Base-by-base conservation (phyloP, 2,113 vertebrate genomes). In the Eclectus roratus region DNA sequence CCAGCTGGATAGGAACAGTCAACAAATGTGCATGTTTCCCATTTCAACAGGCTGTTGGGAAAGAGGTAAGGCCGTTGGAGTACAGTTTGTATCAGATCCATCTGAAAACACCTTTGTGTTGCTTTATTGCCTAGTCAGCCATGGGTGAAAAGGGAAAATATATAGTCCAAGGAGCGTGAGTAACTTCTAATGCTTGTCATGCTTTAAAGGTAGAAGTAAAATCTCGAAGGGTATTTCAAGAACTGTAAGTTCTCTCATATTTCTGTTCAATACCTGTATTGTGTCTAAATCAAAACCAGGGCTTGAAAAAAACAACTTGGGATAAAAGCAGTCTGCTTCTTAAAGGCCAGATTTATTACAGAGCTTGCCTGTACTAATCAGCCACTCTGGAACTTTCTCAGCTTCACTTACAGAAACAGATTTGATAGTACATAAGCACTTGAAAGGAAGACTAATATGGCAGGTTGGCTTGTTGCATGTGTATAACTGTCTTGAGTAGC, bases 201-300 rank as follows among this genome's bases (percentile, higher is more conserved):
- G 46, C 23, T 93, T 94, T 91, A 47, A 95, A 82, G 18, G 73
- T 80, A 83, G 33, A 89, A 91, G 41, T 73, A 66, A 91, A 96
- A 83, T 94, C 85, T 96, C 76, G 39, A 77, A 82, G 85, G 74
- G 4, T 88, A 44, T 88, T 95, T 94, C 53, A 80, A 55, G 63
- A 91, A 55, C 63, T 85, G 33, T 1, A 8, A 66, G 35, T 80
- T 83, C 25, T 71, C 79, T 90, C 7, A 1, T 87, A 49, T 89
- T 96, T 93, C 74, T 91, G 37, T 80, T 95, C 89, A 96, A 85
- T 96, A 93, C 18, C 8, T 93, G 39, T 77, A 35, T 91, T 96
- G 91, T 94, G 73, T 41, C 70, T 93, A 91, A 96, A 93, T 93
- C 76, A 91, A 94, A 95, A 73, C 74, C 81, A 83, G 71, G 43